Evolutionary conservation across 2,888 invertebrate genomes (phyloP), one percentile per base, ranked within the genome.

Genomic region (Stratiomys singularior): DNA sequence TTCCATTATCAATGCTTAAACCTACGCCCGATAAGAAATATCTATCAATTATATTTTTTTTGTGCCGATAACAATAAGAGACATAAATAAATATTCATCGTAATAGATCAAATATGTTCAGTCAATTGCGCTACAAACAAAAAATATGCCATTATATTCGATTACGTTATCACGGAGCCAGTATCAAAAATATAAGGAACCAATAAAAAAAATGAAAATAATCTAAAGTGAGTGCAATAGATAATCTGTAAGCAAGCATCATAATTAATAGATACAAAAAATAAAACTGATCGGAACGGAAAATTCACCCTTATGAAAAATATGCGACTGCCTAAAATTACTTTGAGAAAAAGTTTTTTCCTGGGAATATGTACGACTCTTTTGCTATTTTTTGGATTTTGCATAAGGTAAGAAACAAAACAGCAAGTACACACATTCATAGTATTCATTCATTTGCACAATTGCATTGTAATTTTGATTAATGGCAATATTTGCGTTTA

Each of bases 291-390:
- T 3, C 37, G 37, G 5, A 52, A n/a, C 15, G 15, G 52, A 52
- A 52, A 5, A 4, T 4, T 52, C 18, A 69, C 1, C 69, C 69
- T 69, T 69, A 69, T 69, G 69, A 79, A 37, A n/a, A 80, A 78
- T 82, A 89, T 90, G 89, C 88, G 88, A 86, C 88, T 89, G 84
- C 89, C 88, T 82, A 90, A 90, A 84, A 86, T 90, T 82, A 90
- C 90, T 79, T 84, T 90, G 80, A 90, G 90, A 82, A 88, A 89
- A 84, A 89, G 89, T 83, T 89, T 90, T 85, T 88, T 90, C 82
- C 88, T 89, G 83, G 87, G 88, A 79, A 85, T 89, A 81, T 88
- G 88, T 82, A 86, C 89, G 82, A 89, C 88, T 77, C 87, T 89
- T 71, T 84, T 89, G 82, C 83, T 90, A 77, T 86, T 90, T 82